Percentiles rank a stretch among this genome's conserved stretches.
These are phyloP conservation scores for Parasteatoda lunata DNA, from an alignment of 2,888 invertebrate genomes.

Conservation along the genomic window DNA sequence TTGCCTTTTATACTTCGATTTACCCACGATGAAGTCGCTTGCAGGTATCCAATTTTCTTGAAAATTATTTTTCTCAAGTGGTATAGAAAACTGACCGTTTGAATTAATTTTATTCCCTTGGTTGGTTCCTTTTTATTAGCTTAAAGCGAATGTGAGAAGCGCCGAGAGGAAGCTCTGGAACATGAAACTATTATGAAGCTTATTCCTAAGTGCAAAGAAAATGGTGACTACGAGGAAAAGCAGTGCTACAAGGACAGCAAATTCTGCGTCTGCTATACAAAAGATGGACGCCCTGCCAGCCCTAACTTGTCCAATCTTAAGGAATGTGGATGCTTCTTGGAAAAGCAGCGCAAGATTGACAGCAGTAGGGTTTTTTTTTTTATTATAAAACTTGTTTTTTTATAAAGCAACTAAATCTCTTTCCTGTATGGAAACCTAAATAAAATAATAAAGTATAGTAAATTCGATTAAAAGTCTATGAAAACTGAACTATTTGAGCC, in stretches of 20 bases:
- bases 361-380: conserved; percentile 16
- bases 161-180: conserved; percentile 43
- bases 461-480: too few relatives aligned
- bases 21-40: too few relatives aligned
- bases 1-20: too few relatives aligned
- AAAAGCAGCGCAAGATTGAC: conserved; percentile 42
- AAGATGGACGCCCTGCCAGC: conserved; percentile 56
- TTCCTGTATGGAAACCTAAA: neutral
- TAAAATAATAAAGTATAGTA: too few relatives aligned
- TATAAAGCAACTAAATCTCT: neutral
- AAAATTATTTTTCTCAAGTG: too few relatives aligned
- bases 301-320: conserved; percentile 42
- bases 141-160: conserved; percentile 61
- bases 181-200: conserved; percentile 54
- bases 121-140: neutral
- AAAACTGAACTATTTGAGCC: too few relatives aligned
- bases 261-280: conserved; percentile 64
- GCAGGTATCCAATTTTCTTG: too few relatives aligned
- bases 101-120: too few relatives aligned
- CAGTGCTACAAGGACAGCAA: conserved; percentile 62
- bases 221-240: conserved; percentile 60
- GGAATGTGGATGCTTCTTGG: conserved; percentile 60
- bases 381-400: neutral
- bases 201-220: conserved; percentile 64
- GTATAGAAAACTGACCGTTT: too few relatives aligned